Evolutionary conservation across 2,113 vertebrate species (phyloP).

Genomic region (Callipepla californica): DNA sequence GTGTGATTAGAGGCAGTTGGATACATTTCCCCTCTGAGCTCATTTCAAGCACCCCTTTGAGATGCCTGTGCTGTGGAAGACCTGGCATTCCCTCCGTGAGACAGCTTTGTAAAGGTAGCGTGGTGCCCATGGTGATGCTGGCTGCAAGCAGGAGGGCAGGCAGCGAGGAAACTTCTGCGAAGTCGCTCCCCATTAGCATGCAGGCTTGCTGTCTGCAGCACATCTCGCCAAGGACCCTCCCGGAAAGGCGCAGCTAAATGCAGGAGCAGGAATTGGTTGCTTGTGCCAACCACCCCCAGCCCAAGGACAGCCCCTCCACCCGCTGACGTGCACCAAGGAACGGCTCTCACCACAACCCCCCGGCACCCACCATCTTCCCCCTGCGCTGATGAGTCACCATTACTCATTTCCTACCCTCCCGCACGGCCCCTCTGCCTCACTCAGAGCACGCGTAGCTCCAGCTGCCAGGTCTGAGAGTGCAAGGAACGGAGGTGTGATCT

Average conservation of each 20-base stretch:
- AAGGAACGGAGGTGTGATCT: neutral
- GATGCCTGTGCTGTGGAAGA: neutral
- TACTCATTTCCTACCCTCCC: neutral
- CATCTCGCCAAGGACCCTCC: neutral
- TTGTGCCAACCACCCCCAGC: fast-evolving
- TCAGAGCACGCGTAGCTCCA: neutral
- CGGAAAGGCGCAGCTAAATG: neutral
- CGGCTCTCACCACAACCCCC: fast-evolving
- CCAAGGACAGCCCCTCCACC: neutral
- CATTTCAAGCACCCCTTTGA: neutral
- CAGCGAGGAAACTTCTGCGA: neutral
- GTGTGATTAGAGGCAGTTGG: neutral
- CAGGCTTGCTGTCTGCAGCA: fast-evolving
- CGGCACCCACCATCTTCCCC: neutral
- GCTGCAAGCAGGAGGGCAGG: neutral
- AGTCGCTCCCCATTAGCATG: neutral
- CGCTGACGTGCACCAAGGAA: fast-evolving
- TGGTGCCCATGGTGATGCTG: neutral
- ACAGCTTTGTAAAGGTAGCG: neutral
- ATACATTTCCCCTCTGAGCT: neutral
- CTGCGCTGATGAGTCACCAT: neutral
- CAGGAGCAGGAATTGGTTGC: fast-evolving
- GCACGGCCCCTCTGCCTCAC: neutral
- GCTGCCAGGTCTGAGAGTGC: neutral
- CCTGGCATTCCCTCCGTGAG: neutral